Evolutionary conservation across 2,888 invertebrate genomes (phyloP), one percentile per base, ranked within the genome.

Genomic region (Spisula solida): DNA sequence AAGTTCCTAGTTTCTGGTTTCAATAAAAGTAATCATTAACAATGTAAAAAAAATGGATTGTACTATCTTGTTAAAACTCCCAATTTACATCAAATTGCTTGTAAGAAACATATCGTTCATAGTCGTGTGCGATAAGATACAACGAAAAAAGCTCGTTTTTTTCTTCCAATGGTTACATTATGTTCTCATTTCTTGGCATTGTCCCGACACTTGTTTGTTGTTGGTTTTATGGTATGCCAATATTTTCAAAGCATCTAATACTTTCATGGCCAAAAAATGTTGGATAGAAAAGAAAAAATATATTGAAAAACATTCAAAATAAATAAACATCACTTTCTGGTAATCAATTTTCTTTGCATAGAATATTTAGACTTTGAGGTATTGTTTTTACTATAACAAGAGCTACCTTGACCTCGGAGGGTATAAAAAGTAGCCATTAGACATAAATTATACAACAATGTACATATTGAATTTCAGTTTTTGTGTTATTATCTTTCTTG

Each of bases 81-180:
- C 84, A 48, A 55, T 84, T 84, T 75, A 84, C 84, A 75, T 84
- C 75, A 84, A 84, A 78, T 78, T 78, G 75, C 48, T 20, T 47
- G 82, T 47, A 70, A 29, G 25, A 84, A 70, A 29, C 51, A 80
- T 78, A 78, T 84, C 34, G 4, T 47, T 84, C 48, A 34, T 48
- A 78, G 55, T 66, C 34, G n/a, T 18, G 51, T 25, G 25, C 18
- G 84, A 84, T 84, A 78, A 84, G 84, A 70, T 31, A 51, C 20
- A 51, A 78, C 8, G 29, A 78, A 75, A 84, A 48, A 48, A 47
- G 0, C 80, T 29, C 34, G n/a, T 80, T 75, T n/a, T 75, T 34
- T 31, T 31, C 75, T 16, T 75, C 31, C 34, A 18, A 10, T 31
- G 34, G 8, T 34, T 75, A 75, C 75, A 75, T 75, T 70, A 70